These are phyloP conservation scores for Meandrina meandrites DNA, from an alignment of 92 coral and sea anemone genomes.

Conservation along the genomic window DNA sequence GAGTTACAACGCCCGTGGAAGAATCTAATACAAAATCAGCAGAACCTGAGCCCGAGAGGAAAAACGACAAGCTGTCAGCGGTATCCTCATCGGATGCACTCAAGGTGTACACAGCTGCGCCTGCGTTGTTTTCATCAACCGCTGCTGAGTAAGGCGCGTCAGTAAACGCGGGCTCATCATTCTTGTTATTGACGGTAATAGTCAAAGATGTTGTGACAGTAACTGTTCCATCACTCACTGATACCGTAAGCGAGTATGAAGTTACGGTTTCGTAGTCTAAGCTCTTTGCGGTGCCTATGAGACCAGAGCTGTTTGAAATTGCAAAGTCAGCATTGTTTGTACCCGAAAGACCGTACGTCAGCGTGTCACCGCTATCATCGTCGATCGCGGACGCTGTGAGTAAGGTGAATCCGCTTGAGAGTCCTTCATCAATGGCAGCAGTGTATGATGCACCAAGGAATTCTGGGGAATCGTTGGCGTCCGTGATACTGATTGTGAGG, in stretches of 20 bases:
- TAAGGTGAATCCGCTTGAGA: constrained; percentile 54
- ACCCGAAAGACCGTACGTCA: constrained; percentile 71
- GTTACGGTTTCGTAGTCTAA: constrained; percentile 58
- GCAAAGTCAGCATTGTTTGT: constrained; percentile 58
- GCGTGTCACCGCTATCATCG: constrained; percentile 63
- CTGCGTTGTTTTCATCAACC: constrained; percentile 59
- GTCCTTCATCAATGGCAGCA: constrained; percentile 65
- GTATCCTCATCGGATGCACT: constrained; percentile 66
- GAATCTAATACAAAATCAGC: constrained; percentile 66
- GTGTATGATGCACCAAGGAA: constrained; percentile 71
- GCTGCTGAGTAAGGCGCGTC: constrained; percentile 55
- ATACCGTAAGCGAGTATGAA: constrained; percentile 57
- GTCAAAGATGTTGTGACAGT: constrained; percentile 42
- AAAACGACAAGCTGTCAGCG: constrained; percentile 46
- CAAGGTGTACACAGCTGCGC: constrained; percentile 67
- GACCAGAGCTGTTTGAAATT: constrained; percentile 60
- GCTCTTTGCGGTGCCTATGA: constrained; percentile 53
- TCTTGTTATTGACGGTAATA: constrained; percentile 47
- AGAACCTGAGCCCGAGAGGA: constrained; percentile 56
- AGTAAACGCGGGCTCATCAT: constrained; percentile 61
- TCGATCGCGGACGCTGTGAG: constrained; percentile 66
- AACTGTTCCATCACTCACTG: constrained; percentile 57
- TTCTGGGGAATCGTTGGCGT: constrained; percentile 74
- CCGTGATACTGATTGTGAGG: constrained; percentile 55
- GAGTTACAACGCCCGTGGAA: constrained; percentile 72